A percentile compares a stretch with the other conserved stretches of the same genome.
These are phyloP conservation scores for Rhynchonycteris naso DNA, from an alignment of 2,797 vertebrate species.

Conservation along the genomic window DNA sequence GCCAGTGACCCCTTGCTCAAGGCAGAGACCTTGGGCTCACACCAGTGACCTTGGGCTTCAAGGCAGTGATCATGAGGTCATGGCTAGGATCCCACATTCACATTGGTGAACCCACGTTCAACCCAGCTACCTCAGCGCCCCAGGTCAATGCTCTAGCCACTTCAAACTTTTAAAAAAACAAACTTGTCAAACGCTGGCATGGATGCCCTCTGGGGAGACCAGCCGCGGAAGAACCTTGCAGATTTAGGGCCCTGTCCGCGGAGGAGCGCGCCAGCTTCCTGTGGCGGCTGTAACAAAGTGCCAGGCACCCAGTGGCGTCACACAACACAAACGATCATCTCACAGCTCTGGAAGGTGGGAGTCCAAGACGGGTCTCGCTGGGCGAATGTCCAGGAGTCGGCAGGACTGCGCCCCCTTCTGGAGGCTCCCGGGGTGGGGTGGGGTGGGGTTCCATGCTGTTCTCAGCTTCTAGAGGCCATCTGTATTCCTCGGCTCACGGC, in stretches of 20 bases:
- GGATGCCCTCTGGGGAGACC: neutral
- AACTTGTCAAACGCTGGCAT: neutral
- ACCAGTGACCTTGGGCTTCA: too few relatives aligned
- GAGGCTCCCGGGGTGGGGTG: neutral
- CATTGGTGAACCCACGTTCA: too few relatives aligned
- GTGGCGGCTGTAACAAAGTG: neutral
- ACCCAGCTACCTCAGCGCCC: too few relatives aligned
- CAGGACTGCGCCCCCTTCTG: neutral
- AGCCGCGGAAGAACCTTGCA: fast-evolving
- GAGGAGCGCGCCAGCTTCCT: neutral
- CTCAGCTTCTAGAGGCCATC: neutral
- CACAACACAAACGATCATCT: neutral
- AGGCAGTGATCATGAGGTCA: too few relatives aligned
- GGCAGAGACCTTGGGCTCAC: too few relatives aligned
- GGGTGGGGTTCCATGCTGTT: too few relatives aligned
- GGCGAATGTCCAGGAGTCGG: fast-evolving
- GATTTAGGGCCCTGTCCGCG: neutral
- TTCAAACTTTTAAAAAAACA: neutral
- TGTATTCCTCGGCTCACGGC: neutral
- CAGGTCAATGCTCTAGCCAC: too few relatives aligned
- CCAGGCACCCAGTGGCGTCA: neutral
- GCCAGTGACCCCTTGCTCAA: too few relatives aligned
- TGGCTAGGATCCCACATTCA: too few relatives aligned
- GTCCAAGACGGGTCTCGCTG: neutral
- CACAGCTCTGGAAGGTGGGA: neutral